Evolutionary conservation across 1,140 invertebrate genomes (phyloP), one percentile per base, ranked within the genome.

Genomic region (Sycobia sp.): DNA sequence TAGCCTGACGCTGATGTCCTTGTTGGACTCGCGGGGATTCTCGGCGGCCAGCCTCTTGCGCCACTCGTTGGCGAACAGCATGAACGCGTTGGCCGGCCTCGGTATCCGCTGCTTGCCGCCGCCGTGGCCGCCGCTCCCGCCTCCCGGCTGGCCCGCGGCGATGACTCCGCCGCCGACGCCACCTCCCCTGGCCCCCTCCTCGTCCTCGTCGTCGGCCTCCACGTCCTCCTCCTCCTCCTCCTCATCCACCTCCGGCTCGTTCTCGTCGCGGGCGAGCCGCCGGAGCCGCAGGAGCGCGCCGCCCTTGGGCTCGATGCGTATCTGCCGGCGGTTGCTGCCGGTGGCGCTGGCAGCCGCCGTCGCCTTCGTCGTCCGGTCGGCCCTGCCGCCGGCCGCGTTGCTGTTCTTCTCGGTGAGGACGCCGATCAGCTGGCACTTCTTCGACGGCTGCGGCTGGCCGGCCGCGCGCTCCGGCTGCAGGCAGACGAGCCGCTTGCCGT

Each of bases 41-140:
- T 84, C 72, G 10, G 76, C 68, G 5, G 86, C 83, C 11, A 88
- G 71, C 66, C 82, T 81, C 67, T 85, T 86, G 11, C 87, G 68
- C 77, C 85, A 85, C 36, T 86, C 83, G 69, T 87, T 86, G n/a
- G 86, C 87, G 62, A 86, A 88, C 0, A 88, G 67, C 86, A 88
- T 88, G 62, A 88, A 88, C 0, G 87, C 86, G 72, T 88, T 88
- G 4, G 86, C 85, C 9, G 87, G 87, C 16, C 87, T 74, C 1
- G 84, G 85, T 14, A 88, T 87, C 74, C 84, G 86, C 62, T 73
- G 74, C 65, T 81, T 81, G 22, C 18, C 67, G 16, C 56, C 29
- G 13, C 66, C 53, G 25, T 32, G 18, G 22, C 58, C 56, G n/a
- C n/a, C n/a, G n/a, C n/a, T n/a, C n/a, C n/a, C n/a, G n/a, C n/a